Percentiles rank a stretch among this genome's conserved stretches.
Conservation (phyloP, 2,888 invertebrate species). For the Penaeus monodon region DNA sequence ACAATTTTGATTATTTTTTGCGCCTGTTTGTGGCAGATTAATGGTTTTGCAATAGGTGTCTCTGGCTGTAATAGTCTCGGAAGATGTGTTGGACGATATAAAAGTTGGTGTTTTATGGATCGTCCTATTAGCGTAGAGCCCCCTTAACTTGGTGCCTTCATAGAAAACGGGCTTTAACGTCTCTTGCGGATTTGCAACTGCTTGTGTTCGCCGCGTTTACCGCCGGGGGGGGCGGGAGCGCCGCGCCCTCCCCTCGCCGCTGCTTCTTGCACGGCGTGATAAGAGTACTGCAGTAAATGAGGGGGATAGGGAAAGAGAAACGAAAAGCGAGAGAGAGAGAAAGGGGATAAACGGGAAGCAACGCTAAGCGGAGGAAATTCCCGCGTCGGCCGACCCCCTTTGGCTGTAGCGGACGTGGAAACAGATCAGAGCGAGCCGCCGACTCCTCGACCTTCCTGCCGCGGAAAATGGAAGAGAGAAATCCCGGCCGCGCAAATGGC, state of each 20-base stretch:
- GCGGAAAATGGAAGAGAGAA: too few species aligned
- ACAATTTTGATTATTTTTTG: conserved; percentile 22
- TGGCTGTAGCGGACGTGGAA: too few species aligned
- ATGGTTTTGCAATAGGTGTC: conserved; percentile 34
- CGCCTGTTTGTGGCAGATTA: conserved; percentile 24
- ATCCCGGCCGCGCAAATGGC: too few species aligned
- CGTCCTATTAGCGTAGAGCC: conserved; percentile 39
- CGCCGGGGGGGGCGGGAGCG: conserved; percentile 27
- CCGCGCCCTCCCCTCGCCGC: conserved; percentile 16
- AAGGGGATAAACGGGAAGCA: too few species aligned
- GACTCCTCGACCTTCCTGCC: too few species aligned
- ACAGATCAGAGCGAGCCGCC: too few species aligned
- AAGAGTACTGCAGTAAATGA: too few species aligned
- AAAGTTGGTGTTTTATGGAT: neutral
- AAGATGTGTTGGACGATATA: neutral
- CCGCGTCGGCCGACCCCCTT: too few species aligned
- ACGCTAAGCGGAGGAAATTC: too few species aligned
- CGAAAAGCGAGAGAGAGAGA: neutral
- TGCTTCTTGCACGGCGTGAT: conserved; percentile 8
- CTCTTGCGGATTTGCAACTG: conserved; percentile 46
- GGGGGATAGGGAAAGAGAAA: neutral
- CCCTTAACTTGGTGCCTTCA: conserved; percentile 29
- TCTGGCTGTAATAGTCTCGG: conserved; percentile 2
- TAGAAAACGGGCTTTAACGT: conserved; percentile 47
- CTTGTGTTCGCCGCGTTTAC: conserved; percentile 22